Evolutionary conservation across 2,888 invertebrate species (phyloP).

Genomic region (Ormyrus nitidulus): DNA sequence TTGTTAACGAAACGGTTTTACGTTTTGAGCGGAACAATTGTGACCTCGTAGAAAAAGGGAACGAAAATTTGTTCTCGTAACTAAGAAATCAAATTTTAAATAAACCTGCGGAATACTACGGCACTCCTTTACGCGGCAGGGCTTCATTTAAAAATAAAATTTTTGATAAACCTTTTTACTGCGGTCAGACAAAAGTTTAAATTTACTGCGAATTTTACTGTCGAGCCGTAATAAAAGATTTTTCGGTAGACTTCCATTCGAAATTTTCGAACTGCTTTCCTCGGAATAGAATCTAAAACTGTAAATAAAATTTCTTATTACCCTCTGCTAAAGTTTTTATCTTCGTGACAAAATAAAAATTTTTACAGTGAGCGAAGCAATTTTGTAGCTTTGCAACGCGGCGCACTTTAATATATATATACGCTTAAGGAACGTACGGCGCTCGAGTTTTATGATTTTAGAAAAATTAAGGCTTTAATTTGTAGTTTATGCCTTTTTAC

Average conservation of each 20-base stretch:
- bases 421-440: no score
- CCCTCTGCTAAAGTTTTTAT: conserved; percentile 10
- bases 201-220: conserved; percentile 31
- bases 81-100: no score
- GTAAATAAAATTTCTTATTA: conserved; percentile 35
- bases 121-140: neutral
- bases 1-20: no score
- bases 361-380: conserved; percentile 27
- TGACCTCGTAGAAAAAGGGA: no score
- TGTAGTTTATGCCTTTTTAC: neutral
- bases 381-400: conserved; percentile 3
- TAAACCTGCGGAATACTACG: neutral
- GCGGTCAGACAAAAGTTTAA: conserved; percentile 33
- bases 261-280: conserved; percentile 16
- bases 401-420: neutral
- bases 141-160: conserved; percentile 36
- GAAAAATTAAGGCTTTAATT: neutral
- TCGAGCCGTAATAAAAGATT: conserved; percentile 25
- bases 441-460: no score
- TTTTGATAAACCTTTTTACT: conserved; percentile 24
- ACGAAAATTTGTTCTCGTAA: no score
- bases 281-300: conserved; percentile 38
- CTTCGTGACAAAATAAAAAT: conserved; percentile 8
- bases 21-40: no score
- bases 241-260: conserved; percentile 27